These are phyloP conservation scores for Argentina silus DNA, from an alignment of 2,797 vertebrate genomes.

Conservation along the genomic window DNA sequence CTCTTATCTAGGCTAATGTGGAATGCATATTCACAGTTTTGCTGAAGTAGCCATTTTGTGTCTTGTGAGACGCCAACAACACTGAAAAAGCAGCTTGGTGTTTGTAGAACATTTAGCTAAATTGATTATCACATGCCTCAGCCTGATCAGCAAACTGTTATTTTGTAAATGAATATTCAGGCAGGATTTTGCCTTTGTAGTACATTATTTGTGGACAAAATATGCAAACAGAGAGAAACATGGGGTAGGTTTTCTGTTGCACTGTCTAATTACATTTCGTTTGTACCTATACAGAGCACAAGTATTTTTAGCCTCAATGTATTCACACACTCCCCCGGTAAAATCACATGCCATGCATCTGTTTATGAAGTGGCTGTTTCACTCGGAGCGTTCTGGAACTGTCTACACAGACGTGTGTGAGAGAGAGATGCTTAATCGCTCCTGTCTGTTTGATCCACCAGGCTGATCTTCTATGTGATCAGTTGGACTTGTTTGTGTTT, in stretches of 20 bases:
- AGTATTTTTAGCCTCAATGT: constrained; percentile 46
- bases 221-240: constrained; percentile 68
- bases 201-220: constrained; percentile 71
- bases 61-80: constrained; percentile 51
- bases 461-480: constrained; percentile 64
- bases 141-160: constrained; percentile 75
- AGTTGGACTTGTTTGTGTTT: constrained; percentile 71
- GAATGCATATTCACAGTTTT: constrained; percentile 60
- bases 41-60: constrained; percentile 69
- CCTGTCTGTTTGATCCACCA: constrained; percentile 43
- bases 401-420: constrained; percentile 8
- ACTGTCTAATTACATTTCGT: constrained; percentile 66
- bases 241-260: constrained; percentile 61
- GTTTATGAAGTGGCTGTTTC: constrained; percentile 70
- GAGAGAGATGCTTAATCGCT: constrained; percentile 56
- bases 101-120: constrained; percentile 76
- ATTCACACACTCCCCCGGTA: constrained; percentile 59
- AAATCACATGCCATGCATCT: constrained; percentile 70
- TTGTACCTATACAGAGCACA: constrained; percentile 62
- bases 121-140: constrained; percentile 77
- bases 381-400: constrained; percentile 52
- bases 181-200: constrained; percentile 62
- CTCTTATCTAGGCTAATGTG: constrained; percentile 64
- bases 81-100: constrained; percentile 54
- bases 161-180: constrained; percentile 78